A percentile compares a stretch with the other conserved stretches of the same genome.
phyloP scores from a whole-genome alignment of 2,797 vertebrate genomes.

The Lycodopsis pacificus region DNA sequence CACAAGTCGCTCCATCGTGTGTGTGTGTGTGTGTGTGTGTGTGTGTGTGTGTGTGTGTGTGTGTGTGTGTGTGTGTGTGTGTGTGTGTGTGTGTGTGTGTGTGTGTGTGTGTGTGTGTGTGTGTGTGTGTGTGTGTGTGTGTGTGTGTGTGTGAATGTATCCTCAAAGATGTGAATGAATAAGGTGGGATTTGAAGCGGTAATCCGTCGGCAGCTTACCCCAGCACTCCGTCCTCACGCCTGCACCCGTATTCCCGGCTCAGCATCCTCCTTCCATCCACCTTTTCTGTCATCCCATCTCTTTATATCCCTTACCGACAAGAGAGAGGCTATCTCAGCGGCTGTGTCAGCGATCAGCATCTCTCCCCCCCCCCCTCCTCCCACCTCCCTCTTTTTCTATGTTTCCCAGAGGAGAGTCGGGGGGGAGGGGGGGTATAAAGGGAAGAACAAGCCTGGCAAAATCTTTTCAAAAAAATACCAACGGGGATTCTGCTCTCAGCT shows the following conservation, averaged over 20 bases:
- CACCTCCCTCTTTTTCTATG: slow-evolving; percentile 25
- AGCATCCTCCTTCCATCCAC: slow-evolving; percentile 62
- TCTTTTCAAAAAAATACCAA: slow-evolving; percentile 60
- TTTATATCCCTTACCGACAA: slow-evolving; percentile 68
- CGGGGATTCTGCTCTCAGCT: slow-evolving; percentile 63
- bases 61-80: neutral
- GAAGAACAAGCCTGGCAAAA: slow-evolving; percentile 75
- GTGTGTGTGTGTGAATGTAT: slow-evolving; percentile 10
- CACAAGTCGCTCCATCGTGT: neutral
- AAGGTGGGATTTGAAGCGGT: slow-evolving; percentile 65
- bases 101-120: neutral
- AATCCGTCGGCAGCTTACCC: slow-evolving; percentile 78
- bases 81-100: neutral
- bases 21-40: neutral
- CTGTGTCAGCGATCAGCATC: slow-evolving; percentile 76
- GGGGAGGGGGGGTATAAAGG: slow-evolving; percentile 46
- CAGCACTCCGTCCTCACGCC: slow-evolving; percentile 68
- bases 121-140: neutral
- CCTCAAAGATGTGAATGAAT: slow-evolving; percentile 63
- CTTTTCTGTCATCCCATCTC: slow-evolving; percentile 53
- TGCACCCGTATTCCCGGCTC: slow-evolving; percentile 62
- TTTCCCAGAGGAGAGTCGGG: slow-evolving; percentile 60
- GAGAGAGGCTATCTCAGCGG: slow-evolving; percentile 72
- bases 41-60: neutral
- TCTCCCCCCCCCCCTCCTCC: neutral